Evolutionary conservation across 1,140 invertebrate genomes (phyloP).

Genomic region (Drosophila repleta): DNA sequence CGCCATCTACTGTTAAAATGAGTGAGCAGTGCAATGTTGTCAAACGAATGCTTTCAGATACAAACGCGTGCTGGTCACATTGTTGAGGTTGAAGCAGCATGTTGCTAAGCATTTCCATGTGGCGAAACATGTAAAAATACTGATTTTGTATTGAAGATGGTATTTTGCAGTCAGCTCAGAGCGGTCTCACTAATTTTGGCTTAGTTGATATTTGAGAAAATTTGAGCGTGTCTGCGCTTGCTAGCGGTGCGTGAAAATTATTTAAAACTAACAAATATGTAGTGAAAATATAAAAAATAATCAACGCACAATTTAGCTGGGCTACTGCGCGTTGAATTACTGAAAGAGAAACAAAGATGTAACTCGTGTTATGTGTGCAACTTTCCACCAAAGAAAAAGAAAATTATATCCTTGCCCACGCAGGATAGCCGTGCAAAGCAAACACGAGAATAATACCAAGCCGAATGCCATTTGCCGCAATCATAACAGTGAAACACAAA

Average conservation of each 20-base stretch:
- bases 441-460: conserved; percentile 48
- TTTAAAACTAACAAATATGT: conserved; percentile 49
- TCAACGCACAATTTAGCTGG: conserved; percentile 25
- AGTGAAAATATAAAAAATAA: conserved; percentile 39
- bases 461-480: conserved; percentile 19
- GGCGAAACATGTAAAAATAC: not conserved
- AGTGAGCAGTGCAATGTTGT: not conserved
- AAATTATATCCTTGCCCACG: conserved; percentile 67
- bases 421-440: conserved; percentile 69
- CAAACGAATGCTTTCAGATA: not conserved
- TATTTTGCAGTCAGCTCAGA: not conserved
- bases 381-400: conserved; percentile 31
- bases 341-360: conserved; percentile 5
- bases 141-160: not conserved
- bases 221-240: conserved; percentile 44
- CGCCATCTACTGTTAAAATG: not conserved
- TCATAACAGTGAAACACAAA: conserved; percentile 52
- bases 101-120: conserved; percentile 12
- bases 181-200: conserved; percentile 19
- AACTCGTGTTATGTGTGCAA: not conserved
- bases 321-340: conserved; percentile 12
- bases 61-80: not conserved
- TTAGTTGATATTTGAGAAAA: conserved; percentile 55
- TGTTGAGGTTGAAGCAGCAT: not conserved
- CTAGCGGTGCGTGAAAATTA: conserved; percentile 36